A percentile compares a stretch with the other conserved stretches of the same genome.
phyloP scores from a whole-genome alignment of 2,888 invertebrate species.

The Muschampia plurimacula region DNA sequence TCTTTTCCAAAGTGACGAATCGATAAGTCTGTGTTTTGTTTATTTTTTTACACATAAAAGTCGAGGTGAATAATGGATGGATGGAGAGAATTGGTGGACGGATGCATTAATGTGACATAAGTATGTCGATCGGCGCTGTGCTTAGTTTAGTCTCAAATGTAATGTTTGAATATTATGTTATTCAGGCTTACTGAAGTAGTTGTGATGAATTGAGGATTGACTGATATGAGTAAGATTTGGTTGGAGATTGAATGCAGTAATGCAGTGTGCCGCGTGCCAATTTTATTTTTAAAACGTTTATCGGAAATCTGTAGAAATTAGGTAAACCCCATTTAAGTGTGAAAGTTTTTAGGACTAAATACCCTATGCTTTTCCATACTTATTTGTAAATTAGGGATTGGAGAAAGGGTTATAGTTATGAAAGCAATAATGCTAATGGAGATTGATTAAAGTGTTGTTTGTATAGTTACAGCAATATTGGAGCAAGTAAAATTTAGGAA shows the following conservation, averaged over 20 bases:
- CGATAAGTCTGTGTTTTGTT: slow-evolving; percentile 82
- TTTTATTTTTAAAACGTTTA: slow-evolving; percentile 50
- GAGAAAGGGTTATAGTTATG: slow-evolving; percentile 36
- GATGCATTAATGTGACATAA: slow-evolving; percentile 61
- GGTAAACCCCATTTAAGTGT: slow-evolving; percentile 21
- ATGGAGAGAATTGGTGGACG: slow-evolving; percentile 59
- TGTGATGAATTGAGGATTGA: slow-evolving; percentile 67
- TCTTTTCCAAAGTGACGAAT: slow-evolving; percentile 84
- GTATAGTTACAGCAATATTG: slow-evolving; percentile 56
- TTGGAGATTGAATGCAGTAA: slow-evolving; percentile 55
- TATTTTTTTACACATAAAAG: slow-evolving; percentile 70
- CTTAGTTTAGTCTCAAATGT: slow-evolving; percentile 81
- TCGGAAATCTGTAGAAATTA: slow-evolving; percentile 35
- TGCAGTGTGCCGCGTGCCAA: slow-evolving; percentile 73
- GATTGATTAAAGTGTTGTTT: slow-evolving; percentile 52
- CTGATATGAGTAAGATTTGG: slow-evolving; percentile 73
- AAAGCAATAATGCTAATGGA: slow-evolving; percentile 62
- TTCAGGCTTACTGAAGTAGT: slow-evolving; percentile 62
- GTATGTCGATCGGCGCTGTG: slow-evolving; percentile 71
- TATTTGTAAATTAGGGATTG: slow-evolving; percentile 14
- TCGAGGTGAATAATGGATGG: slow-evolving; percentile 64
- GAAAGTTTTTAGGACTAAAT: slow-evolving; percentile 15
- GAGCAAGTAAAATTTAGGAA: slow-evolving; percentile 40
- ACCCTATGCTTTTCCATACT: slow-evolving; percentile 26
- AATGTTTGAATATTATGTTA: slow-evolving; percentile 63